Evolutionary conservation across 2,888 invertebrate species (phyloP).

Genomic region (Tachina lurida): DNA sequence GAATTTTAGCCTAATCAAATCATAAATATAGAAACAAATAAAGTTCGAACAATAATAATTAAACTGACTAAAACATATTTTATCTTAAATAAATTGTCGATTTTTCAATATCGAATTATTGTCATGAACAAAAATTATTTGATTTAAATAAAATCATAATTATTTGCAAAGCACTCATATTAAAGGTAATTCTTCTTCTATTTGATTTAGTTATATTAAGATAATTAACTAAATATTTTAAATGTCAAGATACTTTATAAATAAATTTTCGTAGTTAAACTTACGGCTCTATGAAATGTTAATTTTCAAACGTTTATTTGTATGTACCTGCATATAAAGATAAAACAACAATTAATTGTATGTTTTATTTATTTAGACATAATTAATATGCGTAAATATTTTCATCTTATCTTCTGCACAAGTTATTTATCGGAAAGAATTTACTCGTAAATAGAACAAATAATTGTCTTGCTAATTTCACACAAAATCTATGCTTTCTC

Average conservation of each 20-base stretch:
- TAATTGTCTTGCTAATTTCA: constrained; percentile 15
- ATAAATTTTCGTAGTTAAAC: neutral
- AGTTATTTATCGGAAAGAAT: neutral
- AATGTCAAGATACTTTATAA: neutral
- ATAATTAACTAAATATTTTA: neutral
- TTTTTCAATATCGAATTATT: no score
- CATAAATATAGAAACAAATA: no score
- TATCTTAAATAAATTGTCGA: no score
- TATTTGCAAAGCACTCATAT: no score
- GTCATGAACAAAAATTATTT: no score
- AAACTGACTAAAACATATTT: no score
- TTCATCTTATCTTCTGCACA: neutral
- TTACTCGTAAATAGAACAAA: neutral
- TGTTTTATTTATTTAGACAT: constrained; percentile 3
- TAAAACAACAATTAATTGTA: constrained; percentile 21
- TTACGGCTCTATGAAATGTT: neutral
- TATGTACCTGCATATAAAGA: constrained; percentile 43
- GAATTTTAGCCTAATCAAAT: no score
- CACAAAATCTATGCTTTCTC: neutral
- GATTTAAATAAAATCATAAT: no score
- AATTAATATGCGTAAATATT: constrained; percentile 37
- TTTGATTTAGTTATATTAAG: neutral
- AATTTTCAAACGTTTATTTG: neutral
- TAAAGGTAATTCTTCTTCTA: no score
- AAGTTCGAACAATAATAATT: no score